These are phyloP conservation scores for Papilio machaon DNA, from an alignment of 1,140 invertebrate genomes.

Conservation along the genomic window DNA sequence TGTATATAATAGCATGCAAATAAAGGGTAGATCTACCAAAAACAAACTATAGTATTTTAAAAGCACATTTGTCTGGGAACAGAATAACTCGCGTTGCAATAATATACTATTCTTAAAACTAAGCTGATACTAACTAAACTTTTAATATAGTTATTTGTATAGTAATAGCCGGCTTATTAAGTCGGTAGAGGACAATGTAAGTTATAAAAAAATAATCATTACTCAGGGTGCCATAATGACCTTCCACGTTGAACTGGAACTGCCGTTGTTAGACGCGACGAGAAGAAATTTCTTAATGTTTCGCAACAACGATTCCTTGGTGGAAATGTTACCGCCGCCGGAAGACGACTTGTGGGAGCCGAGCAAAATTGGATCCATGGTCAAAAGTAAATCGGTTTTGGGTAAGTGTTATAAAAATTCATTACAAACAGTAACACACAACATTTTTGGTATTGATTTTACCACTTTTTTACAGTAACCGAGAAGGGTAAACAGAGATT, in stretches of 20 bases:
- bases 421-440: not conserved
- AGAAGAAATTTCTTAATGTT: constrained; percentile 72
- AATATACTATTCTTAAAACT: no score
- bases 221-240: constrained; percentile 66
- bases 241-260: constrained; percentile 74
- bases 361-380: constrained; percentile 37
- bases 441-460: no score
- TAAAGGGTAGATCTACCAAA: no score
- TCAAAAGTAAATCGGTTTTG: constrained; percentile 50
- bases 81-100: no score
- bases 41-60: no score
- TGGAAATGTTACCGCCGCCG: constrained; percentile 63
- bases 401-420: constrained; percentile 44
- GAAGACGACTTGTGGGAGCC: constrained; percentile 59
- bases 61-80: no score
- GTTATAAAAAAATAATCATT: constrained; percentile 16
- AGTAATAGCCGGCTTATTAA: no score
- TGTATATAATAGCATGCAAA: no score
- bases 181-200: no score
- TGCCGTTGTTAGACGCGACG: constrained; percentile 70
- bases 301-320: constrained; percentile 60
- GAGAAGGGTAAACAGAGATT: not conserved
- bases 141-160: no score
- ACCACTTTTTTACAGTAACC: no score
- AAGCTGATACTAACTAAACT: no score